phyloP scores from a whole-genome alignment of 2,113 vertebrate species.

The Urocitellus parryii region DNA sequence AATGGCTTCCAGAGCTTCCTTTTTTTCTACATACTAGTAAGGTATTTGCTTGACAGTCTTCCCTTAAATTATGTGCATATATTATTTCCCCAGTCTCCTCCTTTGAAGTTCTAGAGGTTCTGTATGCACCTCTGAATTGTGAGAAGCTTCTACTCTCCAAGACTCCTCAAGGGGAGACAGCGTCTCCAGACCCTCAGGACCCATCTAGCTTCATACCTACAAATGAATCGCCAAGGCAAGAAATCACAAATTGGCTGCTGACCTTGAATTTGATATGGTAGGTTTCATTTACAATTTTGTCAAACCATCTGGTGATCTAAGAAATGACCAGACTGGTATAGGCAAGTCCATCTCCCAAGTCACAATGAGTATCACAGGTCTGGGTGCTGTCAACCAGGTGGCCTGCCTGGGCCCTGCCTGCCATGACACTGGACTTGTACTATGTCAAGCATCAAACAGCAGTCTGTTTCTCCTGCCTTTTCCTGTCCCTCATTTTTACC shows the following conservation, averaged over 20 bases:
- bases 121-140: neutral
- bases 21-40: neutral
- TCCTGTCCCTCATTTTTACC: neutral
- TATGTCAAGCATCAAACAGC: neutral
- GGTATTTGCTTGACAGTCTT: neutral
- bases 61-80: neutral
- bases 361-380: neutral
- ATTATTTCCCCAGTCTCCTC: neutral
- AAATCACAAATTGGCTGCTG: neutral
- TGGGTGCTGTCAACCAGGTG: neutral
- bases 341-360: neutral
- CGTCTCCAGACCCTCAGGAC: rapidly evolving
- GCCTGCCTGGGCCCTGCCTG: neutral
- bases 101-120: rapidly evolving
- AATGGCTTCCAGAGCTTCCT: neutral
- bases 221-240: neutral
- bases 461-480: neutral
- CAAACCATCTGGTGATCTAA: neutral
- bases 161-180: neutral
- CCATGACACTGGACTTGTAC: neutral
- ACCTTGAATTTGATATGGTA: neutral
- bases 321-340: neutral
- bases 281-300: neutral
- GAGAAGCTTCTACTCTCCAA: too few relatives aligned
- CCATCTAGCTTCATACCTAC: neutral